phyloP scores from a whole-genome alignment of 2,888 invertebrate species.

The Agrochola lota region DNA sequence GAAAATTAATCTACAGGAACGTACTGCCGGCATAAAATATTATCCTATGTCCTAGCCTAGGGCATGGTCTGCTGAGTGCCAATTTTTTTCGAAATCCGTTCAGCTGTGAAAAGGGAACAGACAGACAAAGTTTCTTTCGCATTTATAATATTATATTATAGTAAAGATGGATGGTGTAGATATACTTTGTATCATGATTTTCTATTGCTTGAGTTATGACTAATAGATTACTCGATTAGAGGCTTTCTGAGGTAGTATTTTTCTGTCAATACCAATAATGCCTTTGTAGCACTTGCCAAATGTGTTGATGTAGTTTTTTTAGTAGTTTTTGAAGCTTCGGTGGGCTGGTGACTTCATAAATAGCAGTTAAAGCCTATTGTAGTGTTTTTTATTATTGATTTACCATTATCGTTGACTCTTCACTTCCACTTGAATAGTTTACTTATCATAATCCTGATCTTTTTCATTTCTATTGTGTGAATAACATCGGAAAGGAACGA shows the following conservation, averaged over 20 bases:
- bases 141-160: background rate
- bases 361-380: constrained; percentile 4
- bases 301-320: background rate
- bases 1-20: background rate
- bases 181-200: background rate
- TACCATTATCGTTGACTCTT: constrained; percentile 13
- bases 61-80: background rate
- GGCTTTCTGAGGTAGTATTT: constrained; percentile 3
- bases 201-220: constrained; percentile 9
- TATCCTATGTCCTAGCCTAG: background rate
- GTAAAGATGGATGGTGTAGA: background rate
- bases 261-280: background rate
- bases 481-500: background rate
- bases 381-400: constrained; percentile 4
- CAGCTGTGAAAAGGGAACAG: background rate
- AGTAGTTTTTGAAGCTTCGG: background rate
- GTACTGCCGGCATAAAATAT: background rate
- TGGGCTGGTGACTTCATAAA: background rate
- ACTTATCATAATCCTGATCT: constrained; percentile 22
- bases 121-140: background rate
- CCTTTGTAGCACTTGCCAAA: constrained; percentile 31
- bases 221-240: constrained; percentile 34
- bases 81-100: background rate
- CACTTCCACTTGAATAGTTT: constrained; percentile 24
- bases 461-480: constrained; percentile 7